These are phyloP conservation scores for Sebastes iracundus DNA, from an alignment of 2,797 vertebrate genomes.

Conservation along the genomic window DNA sequence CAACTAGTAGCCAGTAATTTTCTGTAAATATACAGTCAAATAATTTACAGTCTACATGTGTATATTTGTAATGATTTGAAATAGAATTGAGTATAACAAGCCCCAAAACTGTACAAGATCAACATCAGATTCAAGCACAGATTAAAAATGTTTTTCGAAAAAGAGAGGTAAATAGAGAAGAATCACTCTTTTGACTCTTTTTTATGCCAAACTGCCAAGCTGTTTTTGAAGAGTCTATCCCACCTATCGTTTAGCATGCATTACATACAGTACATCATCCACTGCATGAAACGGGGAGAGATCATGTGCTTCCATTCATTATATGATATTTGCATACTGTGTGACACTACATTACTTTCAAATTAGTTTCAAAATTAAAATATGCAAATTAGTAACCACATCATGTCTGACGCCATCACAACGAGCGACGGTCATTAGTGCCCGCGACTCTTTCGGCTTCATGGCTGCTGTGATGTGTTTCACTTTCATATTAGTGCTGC, in stretches of 20 bases:
- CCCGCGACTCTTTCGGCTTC: slow-evolving; percentile 6
- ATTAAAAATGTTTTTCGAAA: background rate
- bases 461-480: slow-evolving; percentile 9
- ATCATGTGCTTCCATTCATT: slow-evolving; percentile 61
- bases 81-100: background rate
- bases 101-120: background rate
- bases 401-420: slow-evolving; percentile 56
- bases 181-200: background rate
- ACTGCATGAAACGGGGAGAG: slow-evolving; percentile 38
- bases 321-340: slow-evolving; percentile 64
- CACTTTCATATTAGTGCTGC: background rate
- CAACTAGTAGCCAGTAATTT: no score
- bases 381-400: slow-evolving; percentile 64
- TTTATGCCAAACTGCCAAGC: background rate
- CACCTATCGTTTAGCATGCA: slow-evolving; percentile 28
- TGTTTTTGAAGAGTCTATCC: slow-evolving; percentile 23
- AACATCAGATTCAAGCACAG: background rate
- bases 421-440: slow-evolving; percentile 30
- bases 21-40: no score
- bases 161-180: background rate
- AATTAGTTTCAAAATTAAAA: slow-evolving; percentile 76
- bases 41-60: background rate
- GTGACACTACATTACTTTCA: slow-evolving; percentile 68
- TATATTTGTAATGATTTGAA: background rate
- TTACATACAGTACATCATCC: slow-evolving; percentile 18